Evolutionary conservation across 2,888 invertebrate species (phyloP), one percentile per base, ranked within the genome.

Genomic region (Caenorhabditis sp.): DNA sequence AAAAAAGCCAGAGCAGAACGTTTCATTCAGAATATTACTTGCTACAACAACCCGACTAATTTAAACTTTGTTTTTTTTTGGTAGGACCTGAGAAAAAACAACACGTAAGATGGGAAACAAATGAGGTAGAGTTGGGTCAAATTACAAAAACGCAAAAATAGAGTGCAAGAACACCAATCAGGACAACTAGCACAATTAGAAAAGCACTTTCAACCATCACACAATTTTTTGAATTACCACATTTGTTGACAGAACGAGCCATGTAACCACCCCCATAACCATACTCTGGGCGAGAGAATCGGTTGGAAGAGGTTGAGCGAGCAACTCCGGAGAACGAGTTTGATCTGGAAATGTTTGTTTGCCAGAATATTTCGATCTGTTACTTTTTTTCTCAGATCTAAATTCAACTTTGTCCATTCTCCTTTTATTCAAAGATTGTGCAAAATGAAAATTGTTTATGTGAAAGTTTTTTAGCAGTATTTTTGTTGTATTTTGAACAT

Each of bases 251-350:
- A 23, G 83, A 83, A 50, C 83, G 77, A n/a, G 84, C 77, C 86
- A 86, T 86, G 72, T 79, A 86, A 31, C 86, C 86, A 49, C 86
- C 85, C 17, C 85, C 85, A 61, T 86, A 86, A 58, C 86, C 84
- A 59, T 84, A 84, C 1, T 76, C 73, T 17, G 83, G 79, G 57
- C 79, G 74, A 12, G 83, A 76, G 67, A 78, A 82, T 17, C 79
- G 77, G n/a, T 61, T 65, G 24, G 67, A 62, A 4, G 81, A 76
- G 6, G 78, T 65, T 23, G 78, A 77, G 21, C 78, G 73, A 14
- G 76, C 53, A 12, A 79, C 61, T 19, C 80, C 81, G 36, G 83
- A 77, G 74, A 76, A 84, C 0, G 84, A 84, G 62, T 78, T 79
- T 12, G 84, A 83, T 76, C 84, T 84, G 66, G 43, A 79, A 65